A percentile compares a stretch with the other conserved stretches of the same genome.
These are phyloP conservation scores for Cyprinodon brontotheroides DNA, from an alignment of 2,113 vertebrate species.

Conservation along the genomic window DNA sequence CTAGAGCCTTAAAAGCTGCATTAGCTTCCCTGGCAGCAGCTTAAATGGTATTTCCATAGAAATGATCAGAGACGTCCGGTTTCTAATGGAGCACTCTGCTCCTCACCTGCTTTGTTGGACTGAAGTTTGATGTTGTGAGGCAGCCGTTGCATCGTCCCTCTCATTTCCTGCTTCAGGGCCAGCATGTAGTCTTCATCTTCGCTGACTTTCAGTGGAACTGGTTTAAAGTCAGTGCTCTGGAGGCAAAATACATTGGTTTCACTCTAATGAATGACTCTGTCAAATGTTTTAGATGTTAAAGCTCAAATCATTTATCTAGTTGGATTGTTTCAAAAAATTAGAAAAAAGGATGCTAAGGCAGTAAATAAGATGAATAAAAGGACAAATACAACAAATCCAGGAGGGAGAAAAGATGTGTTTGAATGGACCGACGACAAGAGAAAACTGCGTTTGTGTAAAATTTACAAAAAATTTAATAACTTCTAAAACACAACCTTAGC, in stretches of 20 bases:
- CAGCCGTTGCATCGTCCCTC: conserved; percentile 82
- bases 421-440: no score
- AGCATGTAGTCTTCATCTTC: conserved; percentile 90
- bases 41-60: neutral
- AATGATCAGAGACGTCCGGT: conserved; percentile 13
- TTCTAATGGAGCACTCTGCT: conserved; percentile 50
- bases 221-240: conserved; percentile 82
- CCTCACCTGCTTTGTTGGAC: conserved; percentile 79
- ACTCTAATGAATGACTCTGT: neutral
- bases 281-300: no score
- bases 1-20: conserved; percentile 55
- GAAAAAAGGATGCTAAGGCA: no score
- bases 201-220: conserved; percentile 85
- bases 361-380: no score
- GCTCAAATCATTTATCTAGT: no score
- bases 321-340: no score
- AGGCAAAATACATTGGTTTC: neutral
- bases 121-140: conserved; percentile 83
- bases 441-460: no score
- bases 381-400: no score
- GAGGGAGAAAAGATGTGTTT: no score
- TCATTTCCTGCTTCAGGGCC: conserved; percentile 90
- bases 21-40: conserved; percentile 34
- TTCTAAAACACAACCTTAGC: no score
- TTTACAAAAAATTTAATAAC: no score